Evolutionary conservation across 1,140 invertebrate species (phyloP), one percentile per base, ranked within the genome.

Genomic region (Listronotus oregonensis): DNA sequence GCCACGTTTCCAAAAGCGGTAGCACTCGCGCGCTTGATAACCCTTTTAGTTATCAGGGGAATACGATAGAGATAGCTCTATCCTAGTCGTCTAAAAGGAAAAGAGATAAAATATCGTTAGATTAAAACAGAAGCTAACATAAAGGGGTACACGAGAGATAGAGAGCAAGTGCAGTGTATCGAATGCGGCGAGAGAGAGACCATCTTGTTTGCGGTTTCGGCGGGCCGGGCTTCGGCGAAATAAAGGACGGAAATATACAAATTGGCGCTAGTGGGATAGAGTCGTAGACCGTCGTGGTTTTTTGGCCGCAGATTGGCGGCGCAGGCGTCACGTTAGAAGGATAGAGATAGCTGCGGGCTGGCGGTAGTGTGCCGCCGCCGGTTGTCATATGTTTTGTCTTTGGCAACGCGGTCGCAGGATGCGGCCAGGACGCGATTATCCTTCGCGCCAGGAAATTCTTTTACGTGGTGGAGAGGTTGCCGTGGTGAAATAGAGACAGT

Each of bases 91-190:
- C 47, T 50, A 43, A 15, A 59, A 39, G 37, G n/a, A 55, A 76
- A 59, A 69, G 71, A 72, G 73, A 76, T 44, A 46, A 55, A 31
- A 62, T 32, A 69, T 60, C 46, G 65, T 70, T 69, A 78, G 76
- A 78, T 78, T 78, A 78, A 78, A 78, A 77, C 75, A 75, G 76
- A 77, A 78, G 75, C 75, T 67, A 77, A 76, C 75, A 75, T 76
- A 75, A 77, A 76, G 75, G 74, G 75, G 74, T 74, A 73, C 68
- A 69, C 50, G 71, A 71, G 51, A 60, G 68, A 76, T 64, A 59
- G 67, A 70, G 76, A 76, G 65, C 64, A 64, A 59, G 47, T 62
- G 60, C 58, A 57, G 59, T 58, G 49, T 59, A 64, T 57, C 55
- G 64, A 67, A 54, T 66, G 64, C 64, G 64, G 54, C 34, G 64